Base-by-base conservation (phyloP, 1,140 invertebrate genomes). In the Leptinotarsa texana region DNA sequence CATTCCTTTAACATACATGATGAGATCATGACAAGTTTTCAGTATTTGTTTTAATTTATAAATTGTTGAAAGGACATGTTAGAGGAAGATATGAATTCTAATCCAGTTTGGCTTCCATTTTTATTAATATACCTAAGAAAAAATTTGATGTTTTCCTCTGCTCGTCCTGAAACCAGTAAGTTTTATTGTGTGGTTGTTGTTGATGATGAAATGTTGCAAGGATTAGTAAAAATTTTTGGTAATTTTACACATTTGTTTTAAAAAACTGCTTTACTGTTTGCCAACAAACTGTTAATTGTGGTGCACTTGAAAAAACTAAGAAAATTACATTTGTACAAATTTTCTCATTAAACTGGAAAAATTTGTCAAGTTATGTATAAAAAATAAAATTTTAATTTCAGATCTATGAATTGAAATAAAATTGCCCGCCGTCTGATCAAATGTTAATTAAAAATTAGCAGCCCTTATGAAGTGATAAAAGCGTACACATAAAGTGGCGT, bases 161-260 rank as follows among this genome's bases (percentile, higher is more conserved):
- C 73, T 79, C 75, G 49, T 73, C 75, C 73, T 77, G 18, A 62
- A 71, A 69, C 71, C 79, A 73, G n/a, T 62, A 13, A 74, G 72
- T 78, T 77, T 80, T 76, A 79, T 79, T 81, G 74, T 82, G 81
- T 79, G 77, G 76, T 83, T 82, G 82, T 83, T 83, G 80, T 83
- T 82, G 82, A 81, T 81, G 80, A 80, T 81, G 77, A 75, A 77
- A 48, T 68, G 42, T 68, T 42, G 24, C n/a, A 47, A 33, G n/a
- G n/a, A 42, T 47, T 42, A 17, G 27, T 75, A 72, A 22, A 51
- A 21, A 65, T 63, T 51, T 75, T 72, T 42, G 24, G 65, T 66
- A 71, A 71, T 71, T 71, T 69, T 67, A 74, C 67, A 70, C 51
- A 70, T 65, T 72, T 42, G 72, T 75, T 78, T 78, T 76, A 67